Conservation (phyloP, 2,113 vertebrate species). For the Lasiurus cinereus region DNA sequence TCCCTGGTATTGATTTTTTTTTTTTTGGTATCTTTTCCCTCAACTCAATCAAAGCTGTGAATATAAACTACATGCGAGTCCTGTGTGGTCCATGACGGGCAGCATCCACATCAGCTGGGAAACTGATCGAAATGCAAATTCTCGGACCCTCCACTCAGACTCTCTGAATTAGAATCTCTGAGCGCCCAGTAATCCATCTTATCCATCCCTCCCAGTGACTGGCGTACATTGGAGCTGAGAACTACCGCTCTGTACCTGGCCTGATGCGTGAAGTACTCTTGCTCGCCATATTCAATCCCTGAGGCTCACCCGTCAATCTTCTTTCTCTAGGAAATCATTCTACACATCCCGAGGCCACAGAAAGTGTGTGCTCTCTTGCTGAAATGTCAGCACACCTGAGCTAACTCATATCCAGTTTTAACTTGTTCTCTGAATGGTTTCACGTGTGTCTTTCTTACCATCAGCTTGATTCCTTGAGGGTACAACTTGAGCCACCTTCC, state of each 20-base stretch:
- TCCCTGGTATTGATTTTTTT: not conserved
- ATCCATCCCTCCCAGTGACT: not conserved
- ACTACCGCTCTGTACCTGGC: accelerated
- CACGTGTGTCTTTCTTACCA: not conserved
- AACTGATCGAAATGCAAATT: not conserved
- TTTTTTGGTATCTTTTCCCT: not conserved
- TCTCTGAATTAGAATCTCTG: not conserved
- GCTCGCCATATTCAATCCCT: not conserved
- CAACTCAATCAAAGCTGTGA: not conserved
- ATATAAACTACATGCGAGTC: not conserved
- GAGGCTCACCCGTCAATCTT: not conserved
- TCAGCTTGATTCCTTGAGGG: not conserved
- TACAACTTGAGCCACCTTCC: not conserved
- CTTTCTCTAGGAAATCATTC: not conserved
- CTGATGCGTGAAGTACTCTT: no score
- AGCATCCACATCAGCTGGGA: not conserved
- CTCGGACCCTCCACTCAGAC: not conserved
- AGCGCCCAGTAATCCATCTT: not conserved
- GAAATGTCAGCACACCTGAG: slow-evolving; percentile 26
- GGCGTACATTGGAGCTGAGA: not conserved
- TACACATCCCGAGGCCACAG: not conserved
- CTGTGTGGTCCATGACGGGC: not conserved
- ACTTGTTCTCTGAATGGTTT: slow-evolving; percentile 20
- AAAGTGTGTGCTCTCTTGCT: slow-evolving; percentile 23
- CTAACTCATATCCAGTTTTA: slow-evolving; percentile 41